These are phyloP conservation scores for Cyprinodon brontotheroides DNA, from an alignment of 2,113 vertebrate species.

Conservation along the genomic window DNA sequence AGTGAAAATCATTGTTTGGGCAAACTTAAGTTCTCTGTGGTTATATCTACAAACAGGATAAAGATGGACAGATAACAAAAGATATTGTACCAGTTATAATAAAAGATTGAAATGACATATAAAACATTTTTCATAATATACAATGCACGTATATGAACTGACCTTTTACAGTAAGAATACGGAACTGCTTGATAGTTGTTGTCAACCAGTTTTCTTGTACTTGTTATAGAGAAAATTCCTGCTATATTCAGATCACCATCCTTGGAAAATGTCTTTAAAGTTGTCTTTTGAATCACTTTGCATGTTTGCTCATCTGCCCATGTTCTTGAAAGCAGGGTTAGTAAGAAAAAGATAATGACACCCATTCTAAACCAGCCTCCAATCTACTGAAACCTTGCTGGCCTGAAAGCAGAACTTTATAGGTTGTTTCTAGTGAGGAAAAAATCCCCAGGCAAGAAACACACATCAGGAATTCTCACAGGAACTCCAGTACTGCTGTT, in stretches of 20 bases:
- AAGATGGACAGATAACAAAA: neutral
- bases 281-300: conserved; percentile 58
- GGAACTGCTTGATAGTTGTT: conserved; percentile 47
- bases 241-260: conserved; percentile 68
- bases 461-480: conserved; percentile 19
- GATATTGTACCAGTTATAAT: neutral
- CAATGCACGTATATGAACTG: conserved; percentile 2
- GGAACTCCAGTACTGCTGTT: conserved; percentile 13
- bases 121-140: neutral
- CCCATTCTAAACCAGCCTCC: conserved; percentile 50
- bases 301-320: conserved; percentile 59
- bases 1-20: conserved; percentile 64
- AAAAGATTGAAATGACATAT: neutral
- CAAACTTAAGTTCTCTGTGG: conserved; percentile 70
- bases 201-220: conserved; percentile 4
- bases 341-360: conserved; percentile 42
- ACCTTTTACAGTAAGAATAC: conserved; percentile 45
- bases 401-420: conserved; percentile 41
- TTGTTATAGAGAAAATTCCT: conserved; percentile 63
- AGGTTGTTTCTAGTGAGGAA: conserved; percentile 12
- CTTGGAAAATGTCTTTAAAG: conserved; percentile 61
- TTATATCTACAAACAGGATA: conserved; percentile 49
- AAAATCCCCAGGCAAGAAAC: conserved; percentile 26
- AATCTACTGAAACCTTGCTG: conserved; percentile 5
- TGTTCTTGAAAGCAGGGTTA: conserved; percentile 38